Percentiles rank a stretch among this genome's conserved stretches.
Evolutionary conservation across 2,797 vertebrate genomes (phyloP).

Genomic region (Margarornis squamiger): DNA sequence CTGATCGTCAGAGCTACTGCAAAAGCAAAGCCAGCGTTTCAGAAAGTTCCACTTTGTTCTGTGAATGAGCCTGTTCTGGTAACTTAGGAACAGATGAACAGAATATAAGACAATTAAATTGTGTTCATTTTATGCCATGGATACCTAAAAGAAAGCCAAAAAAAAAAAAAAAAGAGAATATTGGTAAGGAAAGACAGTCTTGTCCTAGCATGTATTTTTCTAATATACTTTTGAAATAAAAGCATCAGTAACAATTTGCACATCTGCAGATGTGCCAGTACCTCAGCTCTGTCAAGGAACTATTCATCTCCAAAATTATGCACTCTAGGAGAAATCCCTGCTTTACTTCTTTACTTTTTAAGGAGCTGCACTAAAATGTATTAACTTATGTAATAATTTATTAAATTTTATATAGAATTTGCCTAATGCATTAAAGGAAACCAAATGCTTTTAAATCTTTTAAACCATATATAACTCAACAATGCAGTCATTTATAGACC

Average conservation of each 20-base stretch:
- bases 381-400: background rate
- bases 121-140: background rate
- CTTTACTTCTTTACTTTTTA: background rate
- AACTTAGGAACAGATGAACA: background rate
- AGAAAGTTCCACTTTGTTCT: background rate
- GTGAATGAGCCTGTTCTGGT: background rate
- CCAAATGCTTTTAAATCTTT: background rate
- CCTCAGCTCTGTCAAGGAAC: background rate
- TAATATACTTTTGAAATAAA: background rate
- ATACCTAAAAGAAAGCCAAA: background rate
- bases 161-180: background rate
- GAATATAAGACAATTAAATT: background rate
- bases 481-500: background rate
- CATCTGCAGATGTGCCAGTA: background rate
- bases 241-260: background rate
- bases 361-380: background rate
- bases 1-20: background rate
- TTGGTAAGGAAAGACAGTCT: background rate
- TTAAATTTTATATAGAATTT: background rate
- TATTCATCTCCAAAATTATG: background rate
- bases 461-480: background rate
- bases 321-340: background rate
- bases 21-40: background rate
- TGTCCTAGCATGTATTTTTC: background rate
- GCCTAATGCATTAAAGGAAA: background rate